These are phyloP conservation scores for Syncerus caffer DNA, from an alignment of 2,797 vertebrate species.

Conservation along the genomic window DNA sequence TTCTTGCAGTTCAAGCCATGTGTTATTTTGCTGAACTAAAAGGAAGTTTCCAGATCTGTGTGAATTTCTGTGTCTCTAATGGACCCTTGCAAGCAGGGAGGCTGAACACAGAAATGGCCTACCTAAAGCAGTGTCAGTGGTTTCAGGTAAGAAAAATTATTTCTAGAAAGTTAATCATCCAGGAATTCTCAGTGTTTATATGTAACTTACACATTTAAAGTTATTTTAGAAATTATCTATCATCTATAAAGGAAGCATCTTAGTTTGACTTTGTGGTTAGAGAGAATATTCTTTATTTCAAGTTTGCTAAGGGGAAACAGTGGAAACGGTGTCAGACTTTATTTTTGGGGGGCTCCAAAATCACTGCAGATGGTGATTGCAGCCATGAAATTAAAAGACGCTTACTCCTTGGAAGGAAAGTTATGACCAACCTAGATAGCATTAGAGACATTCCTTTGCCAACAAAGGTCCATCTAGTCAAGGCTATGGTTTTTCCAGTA, in stretches of 20 bases:
- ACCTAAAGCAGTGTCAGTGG: background rate
- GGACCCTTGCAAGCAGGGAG: background rate
- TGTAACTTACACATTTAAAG: background rate
- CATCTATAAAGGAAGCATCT: background rate
- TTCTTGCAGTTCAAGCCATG: background rate
- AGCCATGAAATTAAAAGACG: too few species aligned
- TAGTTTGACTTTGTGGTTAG: background rate
- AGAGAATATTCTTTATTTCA: conserved; percentile 20
- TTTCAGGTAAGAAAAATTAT: background rate
- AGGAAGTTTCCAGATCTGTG: background rate
- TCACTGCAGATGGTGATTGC: too few species aligned
- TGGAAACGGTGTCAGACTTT: too few species aligned
- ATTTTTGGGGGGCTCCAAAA: too few species aligned
- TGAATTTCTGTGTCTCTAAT: background rate
- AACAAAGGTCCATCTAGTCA: rapidly evolving
- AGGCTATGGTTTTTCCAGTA: too few species aligned
- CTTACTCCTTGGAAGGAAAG: too few species aligned
- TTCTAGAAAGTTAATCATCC: background rate
- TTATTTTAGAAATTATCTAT: background rate
- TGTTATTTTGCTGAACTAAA: background rate
- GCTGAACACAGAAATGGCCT: background rate
- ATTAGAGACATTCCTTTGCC: too few species aligned
- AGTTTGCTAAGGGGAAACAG: background rate
- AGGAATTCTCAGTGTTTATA: background rate
- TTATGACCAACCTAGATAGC: too few species aligned